Evolutionary conservation across 2,113 vertebrate genomes (phyloP).

Genomic region (Dermatemys mawii): DNA sequence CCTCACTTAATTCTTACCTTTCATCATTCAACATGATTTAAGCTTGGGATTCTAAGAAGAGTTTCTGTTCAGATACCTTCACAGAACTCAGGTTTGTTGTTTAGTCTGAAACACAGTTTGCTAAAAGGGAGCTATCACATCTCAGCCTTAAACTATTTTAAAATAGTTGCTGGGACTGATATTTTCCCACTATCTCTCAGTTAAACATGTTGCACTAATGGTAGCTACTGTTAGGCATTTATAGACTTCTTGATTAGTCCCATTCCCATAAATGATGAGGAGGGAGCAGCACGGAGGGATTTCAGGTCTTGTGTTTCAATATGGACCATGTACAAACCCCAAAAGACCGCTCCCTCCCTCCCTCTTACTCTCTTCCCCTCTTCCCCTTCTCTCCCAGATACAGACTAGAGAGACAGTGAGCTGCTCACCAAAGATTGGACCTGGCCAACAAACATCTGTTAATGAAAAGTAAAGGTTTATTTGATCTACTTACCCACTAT

Average conservation of each 20-base stretch:
- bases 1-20: not conserved
- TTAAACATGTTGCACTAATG: not conserved
- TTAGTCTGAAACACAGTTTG: not conserved
- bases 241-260: not conserved
- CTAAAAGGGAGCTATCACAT: not conserved
- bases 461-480: not conserved
- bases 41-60: not conserved
- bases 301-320: not conserved
- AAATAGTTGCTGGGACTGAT: not conserved
- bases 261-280: not conserved
- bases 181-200: not conserved
- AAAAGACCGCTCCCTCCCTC: not conserved
- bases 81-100: not conserved
- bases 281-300: not conserved
- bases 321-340: not conserved
- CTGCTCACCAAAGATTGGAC: not conserved
- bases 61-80: not conserved
- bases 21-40: fast-evolving
- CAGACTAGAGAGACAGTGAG: not conserved
- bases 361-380: no score
- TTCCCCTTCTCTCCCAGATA: not conserved
- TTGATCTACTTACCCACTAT: not conserved
- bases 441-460: not conserved
- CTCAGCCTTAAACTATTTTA: not conserved
- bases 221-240: not conserved